Percentiles rank a stretch among this genome's conserved stretches.
These are phyloP conservation scores for Apolygus lucorum DNA, from an alignment of 1,140 invertebrate genomes.

Conservation along the genomic window DNA sequence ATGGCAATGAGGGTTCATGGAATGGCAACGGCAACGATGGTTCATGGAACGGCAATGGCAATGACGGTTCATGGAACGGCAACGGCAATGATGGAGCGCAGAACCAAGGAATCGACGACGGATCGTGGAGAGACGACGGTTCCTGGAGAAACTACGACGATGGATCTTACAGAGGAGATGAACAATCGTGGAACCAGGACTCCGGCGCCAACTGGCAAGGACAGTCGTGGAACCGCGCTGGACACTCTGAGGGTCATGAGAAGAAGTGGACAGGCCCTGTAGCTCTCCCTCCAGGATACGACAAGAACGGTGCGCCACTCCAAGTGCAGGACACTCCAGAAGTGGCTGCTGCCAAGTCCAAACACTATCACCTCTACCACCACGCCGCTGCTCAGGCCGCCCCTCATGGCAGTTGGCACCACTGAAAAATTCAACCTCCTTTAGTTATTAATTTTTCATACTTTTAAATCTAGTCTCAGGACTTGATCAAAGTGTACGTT, in stretches of 20 bases:
- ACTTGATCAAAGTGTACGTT: background rate
- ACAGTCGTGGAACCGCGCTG: slow-evolving; percentile 22
- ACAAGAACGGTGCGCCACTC: slow-evolving; percentile 36
- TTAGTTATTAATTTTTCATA: background rate
- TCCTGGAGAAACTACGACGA: slow-evolving; percentile 9
- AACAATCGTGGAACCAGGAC: background rate
- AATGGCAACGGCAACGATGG: background rate
- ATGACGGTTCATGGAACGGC: background rate
- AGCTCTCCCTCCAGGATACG: slow-evolving; percentile 42
- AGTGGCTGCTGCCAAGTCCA: slow-evolving; percentile 33
- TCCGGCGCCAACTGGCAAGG: background rate
- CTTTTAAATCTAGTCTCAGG: slow-evolving; percentile 7
- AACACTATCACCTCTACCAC: slow-evolving; percentile 26
- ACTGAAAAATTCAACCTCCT: background rate
- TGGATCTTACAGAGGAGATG: slow-evolving; percentile 17
- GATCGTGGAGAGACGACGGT: slow-evolving; percentile 18
- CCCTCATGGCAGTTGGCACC: background rate
- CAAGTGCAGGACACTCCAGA: slow-evolving; percentile 33
- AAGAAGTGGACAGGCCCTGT: slow-evolving; percentile 43
- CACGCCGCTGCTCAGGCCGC: background rate
- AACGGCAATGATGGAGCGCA: background rate
- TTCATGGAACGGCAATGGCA: background rate
- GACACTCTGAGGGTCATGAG: slow-evolving; percentile 28
- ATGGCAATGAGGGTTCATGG: slow-evolving; percentile 2
- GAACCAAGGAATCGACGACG: slow-evolving; percentile 8